These are phyloP conservation scores for Pteropus alecto DNA, from an alignment of 2,113 vertebrate genomes.

Conservation along the genomic window DNA sequence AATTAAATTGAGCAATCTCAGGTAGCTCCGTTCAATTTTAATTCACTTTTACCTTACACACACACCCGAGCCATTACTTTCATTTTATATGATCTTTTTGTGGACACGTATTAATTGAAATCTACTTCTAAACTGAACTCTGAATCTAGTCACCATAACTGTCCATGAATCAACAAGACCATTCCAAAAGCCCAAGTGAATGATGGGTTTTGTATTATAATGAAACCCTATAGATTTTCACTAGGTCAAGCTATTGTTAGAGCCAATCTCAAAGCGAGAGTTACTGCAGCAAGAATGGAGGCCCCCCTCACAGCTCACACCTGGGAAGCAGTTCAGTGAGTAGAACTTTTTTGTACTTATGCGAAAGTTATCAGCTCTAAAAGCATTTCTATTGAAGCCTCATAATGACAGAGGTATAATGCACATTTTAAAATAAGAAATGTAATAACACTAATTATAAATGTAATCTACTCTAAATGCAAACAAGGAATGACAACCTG, in stretches of 20 bases:
- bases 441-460: background rate
- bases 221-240: constrained; percentile 57
- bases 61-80: constrained; percentile 39
- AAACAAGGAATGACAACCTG: constrained; percentile 25
- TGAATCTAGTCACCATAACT: constrained; percentile 56
- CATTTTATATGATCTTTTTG: constrained; percentile 66
- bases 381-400: background rate
- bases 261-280: constrained; percentile 39
- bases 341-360: background rate
- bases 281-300: background rate
- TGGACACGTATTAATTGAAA: constrained; percentile 61
- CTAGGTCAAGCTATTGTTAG: constrained; percentile 18
- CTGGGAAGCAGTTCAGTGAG: background rate
- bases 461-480: constrained; percentile 46
- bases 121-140: constrained; percentile 57
- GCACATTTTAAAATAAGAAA: constrained; percentile 35
- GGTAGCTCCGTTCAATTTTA: constrained; percentile 25
- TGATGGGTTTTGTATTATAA: constrained; percentile 60
- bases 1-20: constrained; percentile 52
- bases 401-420: background rate
- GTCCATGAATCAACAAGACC: constrained; percentile 59
- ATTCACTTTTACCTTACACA: constrained; percentile 44
- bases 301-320: background rate
- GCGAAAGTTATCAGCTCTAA: constrained; percentile 11
- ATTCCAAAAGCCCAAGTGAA: constrained; percentile 48